Base-by-base conservation (phyloP, 2,113 vertebrate species). In the Malurus alboscapulatus region DNA sequence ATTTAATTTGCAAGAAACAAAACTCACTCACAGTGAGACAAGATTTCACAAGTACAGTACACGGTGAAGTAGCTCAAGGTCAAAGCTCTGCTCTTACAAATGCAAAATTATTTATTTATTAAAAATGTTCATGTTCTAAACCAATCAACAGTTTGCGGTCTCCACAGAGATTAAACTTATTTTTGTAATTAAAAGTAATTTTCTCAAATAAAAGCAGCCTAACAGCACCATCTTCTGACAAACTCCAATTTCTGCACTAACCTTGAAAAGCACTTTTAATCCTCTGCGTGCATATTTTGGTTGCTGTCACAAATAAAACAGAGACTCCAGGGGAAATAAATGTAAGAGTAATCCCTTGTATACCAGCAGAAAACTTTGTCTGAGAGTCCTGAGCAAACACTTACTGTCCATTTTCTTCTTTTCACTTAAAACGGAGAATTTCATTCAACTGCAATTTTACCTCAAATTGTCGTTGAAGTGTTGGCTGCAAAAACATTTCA, bases 211-310 rank as follows among this genome's bases (percentile, higher is more conserved):
- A 96, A 93, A 95, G 29, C 93, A 71, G 95, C 93, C 84, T 86
- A 95, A 96, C 86, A 95, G 96, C 96, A 95, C 97, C 97, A 97
- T 92, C 97, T 98, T 94, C 96, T 96, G 97, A 95, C 93, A 94
- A 83, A 38, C 59, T 65, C 36, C 38, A 77, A 58, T 93, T 91
- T 79, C 68, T 95, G 63, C 95, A 91, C 66, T 95, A 87, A 93
- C 92, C 71, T 92, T 96, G 88, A 91, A 87, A 82, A 82, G 69
- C 58, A 80, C 55, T 95, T 95, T 74, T 50, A 71, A 75, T 72
- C 62, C 53, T 94, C 51, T 66, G 34, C 6, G 47, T 80, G 38
- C 18, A 9, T 65, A 13, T 54, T 83, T 89, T 91, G 44, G 14
- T 68, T 72, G 20, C 71, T 91, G 67, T 74, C 94, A 84, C 59